Percentiles rank a stretch among this genome's conserved stretches.
These are phyloP conservation scores for Zootoca vivipara DNA, from an alignment of 2,113 vertebrate genomes.

Conservation along the genomic window DNA sequence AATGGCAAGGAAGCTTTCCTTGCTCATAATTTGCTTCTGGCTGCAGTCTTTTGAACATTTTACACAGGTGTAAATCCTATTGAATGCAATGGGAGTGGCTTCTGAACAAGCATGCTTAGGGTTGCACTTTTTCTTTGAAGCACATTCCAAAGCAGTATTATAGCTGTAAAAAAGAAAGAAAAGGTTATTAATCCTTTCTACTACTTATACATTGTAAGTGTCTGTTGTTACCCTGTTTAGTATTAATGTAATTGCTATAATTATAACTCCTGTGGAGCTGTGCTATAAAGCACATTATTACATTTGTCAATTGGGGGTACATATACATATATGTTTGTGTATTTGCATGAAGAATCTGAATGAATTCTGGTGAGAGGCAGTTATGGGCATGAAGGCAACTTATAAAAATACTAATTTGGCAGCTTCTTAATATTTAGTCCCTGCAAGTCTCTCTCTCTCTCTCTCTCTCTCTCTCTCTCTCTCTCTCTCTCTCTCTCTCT, in stretches of 20 bases:
- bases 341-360: neutral
- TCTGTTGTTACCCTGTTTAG: slow-evolving; percentile 49
- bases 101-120: neutral
- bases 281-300: neutral
- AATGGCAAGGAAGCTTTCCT: slow-evolving; percentile 69
- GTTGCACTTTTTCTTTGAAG: slow-evolving; percentile 56
- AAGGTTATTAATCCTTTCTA: slow-evolving; percentile 25
- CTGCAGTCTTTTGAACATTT: neutral
- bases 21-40: slow-evolving; percentile 58
- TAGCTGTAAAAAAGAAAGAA: slow-evolving; percentile 19
- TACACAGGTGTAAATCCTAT: neutral
- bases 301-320: neutral
- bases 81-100: neutral
- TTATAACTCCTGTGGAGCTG: neutral
- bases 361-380: neutral
- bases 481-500: no score
- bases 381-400: neutral
- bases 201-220: slow-evolving; percentile 40
- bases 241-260: neutral
- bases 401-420: neutral
- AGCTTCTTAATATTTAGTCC: neutral
- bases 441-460: neutral
- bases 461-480: neutral
- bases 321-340: neutral
- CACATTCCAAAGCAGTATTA: slow-evolving; percentile 75